phyloP scores from a whole-genome alignment of 2,113 vertebrate species.

The Cryptomyrus ogoouensis region DNA sequence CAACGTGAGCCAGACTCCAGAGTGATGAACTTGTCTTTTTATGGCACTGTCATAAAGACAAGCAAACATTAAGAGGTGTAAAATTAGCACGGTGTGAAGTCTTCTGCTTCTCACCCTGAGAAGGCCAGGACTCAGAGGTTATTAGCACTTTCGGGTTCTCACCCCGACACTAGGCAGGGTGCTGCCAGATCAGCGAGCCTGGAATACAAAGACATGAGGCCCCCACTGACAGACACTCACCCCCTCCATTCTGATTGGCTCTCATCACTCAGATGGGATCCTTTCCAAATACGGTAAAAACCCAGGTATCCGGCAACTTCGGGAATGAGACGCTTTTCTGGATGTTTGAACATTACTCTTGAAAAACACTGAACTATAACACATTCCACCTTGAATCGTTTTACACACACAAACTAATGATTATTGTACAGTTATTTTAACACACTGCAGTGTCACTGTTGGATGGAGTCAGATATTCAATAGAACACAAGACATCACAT shows the following conservation, averaged over 20 bases:
- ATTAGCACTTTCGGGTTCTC: not conserved
- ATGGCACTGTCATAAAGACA: not conserved
- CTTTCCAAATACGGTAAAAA: not conserved
- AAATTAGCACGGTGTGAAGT: not conserved
- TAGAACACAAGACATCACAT: not conserved
- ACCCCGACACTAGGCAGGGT: not conserved
- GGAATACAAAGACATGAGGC: not conserved
- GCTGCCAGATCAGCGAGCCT: not conserved
- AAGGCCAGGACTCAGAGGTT: not conserved
- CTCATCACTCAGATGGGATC: not conserved
- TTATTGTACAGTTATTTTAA: not conserved
- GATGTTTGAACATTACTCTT: not conserved
- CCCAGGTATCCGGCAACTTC: not conserved
- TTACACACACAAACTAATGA: not conserved
- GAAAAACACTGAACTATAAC: not conserved
- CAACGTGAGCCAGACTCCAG: not conserved
- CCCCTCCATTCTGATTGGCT: not conserved
- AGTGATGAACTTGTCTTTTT: not conserved
- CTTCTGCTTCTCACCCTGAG: not conserved
- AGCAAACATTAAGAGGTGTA: constrained; percentile 9
- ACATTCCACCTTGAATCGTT: not conserved
- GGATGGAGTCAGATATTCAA: not conserved
- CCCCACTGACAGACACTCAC: not conserved
- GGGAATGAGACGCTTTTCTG: not conserved
- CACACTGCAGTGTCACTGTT: not conserved